Evolutionary conservation across 2,113 vertebrate species (phyloP), one percentile per base, ranked within the genome.

Genomic region (Cheilinus undulatus): DNA sequence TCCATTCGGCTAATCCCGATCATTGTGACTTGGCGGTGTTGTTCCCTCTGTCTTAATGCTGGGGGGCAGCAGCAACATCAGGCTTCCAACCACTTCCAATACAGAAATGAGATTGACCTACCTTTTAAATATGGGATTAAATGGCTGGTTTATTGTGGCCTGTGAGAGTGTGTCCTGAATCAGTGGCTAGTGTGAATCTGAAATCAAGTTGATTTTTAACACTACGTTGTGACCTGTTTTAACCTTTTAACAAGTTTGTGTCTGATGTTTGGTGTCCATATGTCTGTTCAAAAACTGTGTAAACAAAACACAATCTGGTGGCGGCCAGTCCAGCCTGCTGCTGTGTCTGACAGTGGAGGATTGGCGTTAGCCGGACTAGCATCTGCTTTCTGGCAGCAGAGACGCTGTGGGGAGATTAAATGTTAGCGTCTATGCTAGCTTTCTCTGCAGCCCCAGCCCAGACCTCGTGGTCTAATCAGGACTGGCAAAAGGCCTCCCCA

Each of bases 1-100:
- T 83, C 82, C 50, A 30, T 45, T 76, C 4, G 0, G 67, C 53
- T 83, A 86, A 90, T 78, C 80, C 83, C 54, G 61, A 78, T 85
- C 72, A 77, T 58, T 52, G 38, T 22, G 59, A 63, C 46, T 59
- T 75, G 69, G 64, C 69, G 1, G 24, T 7, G 12, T n/a, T n/a
- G n/a, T n/a, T n/a, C 19, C 34, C 53, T 73, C 64, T 45, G 12
- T 61, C 65, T 57, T 52, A 12, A 20, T 43, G 50, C 26, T 36
- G 45, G 46, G 42, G 61, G 51, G 58, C 19, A 49, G 40, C 53
- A 48, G 10, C 19, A 17, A 30, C 14, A 40, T 40, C 38, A 6
- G 24, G 60, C 13, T 40, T 22, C 7, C 14, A 17, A 45, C 24
- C 26, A 24, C 34, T 24, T 54, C 32, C 49, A 54, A 20, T 19